Base-by-base conservation (phyloP, 2,113 vertebrate species). In the Cairina moschata region DNA sequence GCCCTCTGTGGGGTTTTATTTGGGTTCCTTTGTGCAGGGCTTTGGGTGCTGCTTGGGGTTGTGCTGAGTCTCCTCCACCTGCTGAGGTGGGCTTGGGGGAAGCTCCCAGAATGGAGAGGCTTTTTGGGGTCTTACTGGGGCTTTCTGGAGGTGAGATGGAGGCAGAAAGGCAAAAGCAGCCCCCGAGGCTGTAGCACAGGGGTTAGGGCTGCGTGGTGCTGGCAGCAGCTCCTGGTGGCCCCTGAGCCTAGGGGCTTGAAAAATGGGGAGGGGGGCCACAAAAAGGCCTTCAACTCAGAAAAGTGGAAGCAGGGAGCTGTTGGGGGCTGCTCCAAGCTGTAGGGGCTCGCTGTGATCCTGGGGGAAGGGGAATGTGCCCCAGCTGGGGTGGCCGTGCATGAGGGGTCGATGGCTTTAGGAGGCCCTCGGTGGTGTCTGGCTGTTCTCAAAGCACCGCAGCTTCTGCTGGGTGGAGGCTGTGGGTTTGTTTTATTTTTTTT, bases 201-300 rank as follows among this genome's bases (percentile, higher is more conserved):
- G 25, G 3, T 74, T 44, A n/a, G 59, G 18, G 38, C 9, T 10
- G 0, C 31, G 34, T 11, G 20, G 5, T 42, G 1, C 0, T 71
- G 60, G 7, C 31, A 74, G 81, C 3, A 50, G 23, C 28, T 54
- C 56, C 29, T 82, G 29, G 38, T 74, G 42, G 13, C 36, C 21
- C 31, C 34, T 72, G 62, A 31, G 9, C 1, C 21, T 89, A 23
- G 71, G n/a, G 9, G 48, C 22, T 50, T 3, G 26, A 44, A 18
- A 50, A 60, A 44, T 2, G 16, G 1, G 23, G 23, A 16, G 63
- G 58, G 31, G 46, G 9, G 26, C 3, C 8, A 17, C 13, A 9
- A 11, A 18, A 32, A 28, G 17, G 15, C 17, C 11, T 66, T 69
- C 7, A 56, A 8, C 4, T 77, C 44, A 1, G 13, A 12, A 22